Conservation (phyloP, 2,797 vertebrate genomes). For the Alectoris magna region DNA sequence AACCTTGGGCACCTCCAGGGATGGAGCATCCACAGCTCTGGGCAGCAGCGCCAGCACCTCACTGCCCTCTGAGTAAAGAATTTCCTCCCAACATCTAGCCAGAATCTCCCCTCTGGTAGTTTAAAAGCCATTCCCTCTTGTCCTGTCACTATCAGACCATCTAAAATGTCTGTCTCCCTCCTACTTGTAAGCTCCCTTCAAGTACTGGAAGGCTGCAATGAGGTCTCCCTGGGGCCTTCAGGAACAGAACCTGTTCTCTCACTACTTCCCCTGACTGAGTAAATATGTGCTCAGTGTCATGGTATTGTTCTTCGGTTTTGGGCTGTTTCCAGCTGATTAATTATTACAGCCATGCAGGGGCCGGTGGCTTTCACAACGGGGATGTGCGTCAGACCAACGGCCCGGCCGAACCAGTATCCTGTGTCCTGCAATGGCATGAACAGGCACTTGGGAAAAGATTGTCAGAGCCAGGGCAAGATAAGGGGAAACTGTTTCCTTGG, state of each 20-base stretch:
- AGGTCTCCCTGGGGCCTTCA: not conserved
- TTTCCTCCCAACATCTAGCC: too few relatives aligned
- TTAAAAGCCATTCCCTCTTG: too few relatives aligned
- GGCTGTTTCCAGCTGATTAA: constrained; percentile 52
- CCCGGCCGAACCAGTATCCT: not conserved
- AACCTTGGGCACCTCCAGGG: too few relatives aligned
- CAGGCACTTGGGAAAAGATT: not conserved
- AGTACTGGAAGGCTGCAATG: too few relatives aligned
- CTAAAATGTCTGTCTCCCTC: too few relatives aligned
- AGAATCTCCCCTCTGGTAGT: too few relatives aligned
- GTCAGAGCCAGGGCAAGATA: not conserved
- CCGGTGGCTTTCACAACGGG: not conserved
- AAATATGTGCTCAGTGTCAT: not conserved
- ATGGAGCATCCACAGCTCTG: too few relatives aligned
- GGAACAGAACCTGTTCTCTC: not conserved
- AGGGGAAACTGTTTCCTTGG: not conserved
- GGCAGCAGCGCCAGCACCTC: too few relatives aligned
- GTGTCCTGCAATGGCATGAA: not conserved
- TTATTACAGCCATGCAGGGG: not conserved
- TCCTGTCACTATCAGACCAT: too few relatives aligned
- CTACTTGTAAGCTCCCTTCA: too few relatives aligned
- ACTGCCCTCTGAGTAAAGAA: too few relatives aligned
- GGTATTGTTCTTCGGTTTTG: constrained; percentile 54
- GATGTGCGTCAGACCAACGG: constrained; percentile 51
- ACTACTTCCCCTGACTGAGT: not conserved